These are phyloP conservation scores for Endomychus coccineus DNA, from an alignment of 2,888 invertebrate genomes.

Conservation along the genomic window DNA sequence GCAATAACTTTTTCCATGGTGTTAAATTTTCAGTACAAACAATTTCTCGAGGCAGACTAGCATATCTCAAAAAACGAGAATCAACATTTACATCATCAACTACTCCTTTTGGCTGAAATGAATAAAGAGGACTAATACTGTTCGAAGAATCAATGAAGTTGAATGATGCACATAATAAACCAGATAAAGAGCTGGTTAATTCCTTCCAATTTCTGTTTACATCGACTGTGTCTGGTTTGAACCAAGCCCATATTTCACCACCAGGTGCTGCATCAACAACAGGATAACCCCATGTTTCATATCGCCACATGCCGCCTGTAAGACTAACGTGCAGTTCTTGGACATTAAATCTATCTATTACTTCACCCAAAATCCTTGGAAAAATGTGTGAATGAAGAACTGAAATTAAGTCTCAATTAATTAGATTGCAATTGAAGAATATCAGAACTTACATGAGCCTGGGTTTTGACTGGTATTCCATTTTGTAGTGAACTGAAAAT, in stretches of 20 bases:
- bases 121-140: conserved; percentile 75
- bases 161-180: conserved; percentile 91
- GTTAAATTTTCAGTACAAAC: conserved; percentile 99
- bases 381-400: conserved; percentile 81
- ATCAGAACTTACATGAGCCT: conserved; percentile 51
- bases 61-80: conserved; percentile 61
- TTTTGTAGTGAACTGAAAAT: conserved; percentile 84
- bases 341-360: conserved; percentile 74
- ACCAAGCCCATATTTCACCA: conserved; percentile 93
- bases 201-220: conserved; percentile 83
- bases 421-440: neutral
- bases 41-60: conserved; percentile 89
- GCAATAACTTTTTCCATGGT: conserved; percentile 95
- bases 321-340: conserved; percentile 86
- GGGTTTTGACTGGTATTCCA: conserved; percentile 55
- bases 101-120: conserved; percentile 70
- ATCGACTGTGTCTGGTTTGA: conserved; percentile 57
- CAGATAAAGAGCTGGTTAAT: conserved; percentile 84
- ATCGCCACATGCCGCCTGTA: conserved; percentile 91
- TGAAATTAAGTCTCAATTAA: conserved; percentile 39
- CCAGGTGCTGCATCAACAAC: conserved; percentile 85
- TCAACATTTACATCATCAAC: conserved; percentile 43
- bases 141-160: conserved; percentile 86
- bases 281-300: conserved; percentile 92
- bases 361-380: conserved; percentile 82